phyloP scores from a whole-genome alignment of 2,888 invertebrate species.

The Atherix ibis region DNA sequence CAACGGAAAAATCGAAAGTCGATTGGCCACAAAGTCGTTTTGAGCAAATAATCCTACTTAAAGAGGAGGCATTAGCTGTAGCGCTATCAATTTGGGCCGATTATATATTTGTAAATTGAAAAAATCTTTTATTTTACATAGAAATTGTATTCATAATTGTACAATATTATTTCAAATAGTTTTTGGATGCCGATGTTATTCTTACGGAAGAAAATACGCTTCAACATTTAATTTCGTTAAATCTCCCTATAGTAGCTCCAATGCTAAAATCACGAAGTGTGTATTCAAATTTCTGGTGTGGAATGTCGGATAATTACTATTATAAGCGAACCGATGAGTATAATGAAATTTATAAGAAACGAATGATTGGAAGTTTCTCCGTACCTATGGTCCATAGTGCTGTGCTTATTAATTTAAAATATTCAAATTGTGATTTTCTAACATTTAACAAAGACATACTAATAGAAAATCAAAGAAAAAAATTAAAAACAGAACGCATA shows the following conservation, averaged over 20 bases:
- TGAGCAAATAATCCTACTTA: neutral
- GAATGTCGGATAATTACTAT: constrained; percentile 72
- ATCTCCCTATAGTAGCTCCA: constrained; percentile 58
- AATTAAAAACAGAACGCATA: constrained; percentile 21
- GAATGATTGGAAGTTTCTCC: constrained; percentile 53
- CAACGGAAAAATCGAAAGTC: neutral
- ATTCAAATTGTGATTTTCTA: constrained; percentile 41
- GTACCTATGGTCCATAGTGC: constrained; percentile 90
- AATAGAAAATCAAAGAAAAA: constrained; percentile 16
- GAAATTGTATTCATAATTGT: too few relatives aligned
- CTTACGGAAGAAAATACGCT: constrained; percentile 52
- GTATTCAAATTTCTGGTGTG: constrained; percentile 95
- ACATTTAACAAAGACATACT: constrained; percentile 44
- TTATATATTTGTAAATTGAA: neutral
- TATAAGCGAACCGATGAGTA: constrained; percentile 74
- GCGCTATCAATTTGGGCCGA: neutral
- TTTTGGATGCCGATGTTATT: constrained; percentile 73
- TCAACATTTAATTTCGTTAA: constrained; percentile 42
- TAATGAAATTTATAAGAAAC: constrained; percentile 54
- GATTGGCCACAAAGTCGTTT: neutral
- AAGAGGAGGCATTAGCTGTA: neutral
- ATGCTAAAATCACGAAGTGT: constrained; percentile 72
- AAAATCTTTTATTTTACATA: too few relatives aligned
- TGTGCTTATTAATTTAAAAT: constrained; percentile 58
- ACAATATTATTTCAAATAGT: too few relatives aligned